Conservation (phyloP, 1,140 invertebrate genomes). For the Diprion similis region DNA sequence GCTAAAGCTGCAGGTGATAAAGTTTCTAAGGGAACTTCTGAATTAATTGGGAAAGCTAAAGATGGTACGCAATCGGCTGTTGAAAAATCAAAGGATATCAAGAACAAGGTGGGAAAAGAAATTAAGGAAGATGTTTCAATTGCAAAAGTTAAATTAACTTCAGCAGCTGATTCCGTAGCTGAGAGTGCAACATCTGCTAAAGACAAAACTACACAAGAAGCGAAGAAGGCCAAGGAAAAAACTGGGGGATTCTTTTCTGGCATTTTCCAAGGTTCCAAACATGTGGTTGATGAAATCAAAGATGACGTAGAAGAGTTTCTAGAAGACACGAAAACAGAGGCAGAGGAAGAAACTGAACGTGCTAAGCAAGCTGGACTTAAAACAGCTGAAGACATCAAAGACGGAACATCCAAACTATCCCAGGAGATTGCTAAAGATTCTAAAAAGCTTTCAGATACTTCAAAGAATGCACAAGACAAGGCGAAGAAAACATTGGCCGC, state of each 20-base stretch:
- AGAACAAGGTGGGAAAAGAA: constrained; percentile 16
- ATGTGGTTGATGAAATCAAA: constrained; percentile 41
- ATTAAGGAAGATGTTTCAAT: constrained; percentile 18
- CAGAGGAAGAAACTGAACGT: constrained; percentile 31
- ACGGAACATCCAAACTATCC: constrained; percentile 8
- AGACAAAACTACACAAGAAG: constrained; percentile 11
- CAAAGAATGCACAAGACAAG: constrained; percentile 7
- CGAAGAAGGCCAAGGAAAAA: constrained; percentile 21
- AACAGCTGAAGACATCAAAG: constrained; percentile 20
- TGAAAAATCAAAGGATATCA: constrained; percentile 9
- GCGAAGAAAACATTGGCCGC: not conserved
- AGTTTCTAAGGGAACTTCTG: not conserved
- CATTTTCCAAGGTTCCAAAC: constrained; percentile 25
- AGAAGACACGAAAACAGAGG: constrained; percentile 36
- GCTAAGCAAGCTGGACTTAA: constrained; percentile 14
- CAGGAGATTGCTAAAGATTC: constrained; percentile 1
- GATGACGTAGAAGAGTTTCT: constrained; percentile 45
- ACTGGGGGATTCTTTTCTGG: not conserved
- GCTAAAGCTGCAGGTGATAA: constrained; percentile 16
- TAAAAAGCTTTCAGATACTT: not conserved
- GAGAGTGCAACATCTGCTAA: constrained; percentile 11
- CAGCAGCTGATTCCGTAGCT: not conserved
- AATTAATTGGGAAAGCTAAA: not conserved
- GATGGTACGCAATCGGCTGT: constrained; percentile 10
- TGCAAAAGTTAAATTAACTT: constrained; percentile 13